phyloP scores from a whole-genome alignment of 2,797 vertebrate genomes.

The Ctenopoma multispine region DNA sequence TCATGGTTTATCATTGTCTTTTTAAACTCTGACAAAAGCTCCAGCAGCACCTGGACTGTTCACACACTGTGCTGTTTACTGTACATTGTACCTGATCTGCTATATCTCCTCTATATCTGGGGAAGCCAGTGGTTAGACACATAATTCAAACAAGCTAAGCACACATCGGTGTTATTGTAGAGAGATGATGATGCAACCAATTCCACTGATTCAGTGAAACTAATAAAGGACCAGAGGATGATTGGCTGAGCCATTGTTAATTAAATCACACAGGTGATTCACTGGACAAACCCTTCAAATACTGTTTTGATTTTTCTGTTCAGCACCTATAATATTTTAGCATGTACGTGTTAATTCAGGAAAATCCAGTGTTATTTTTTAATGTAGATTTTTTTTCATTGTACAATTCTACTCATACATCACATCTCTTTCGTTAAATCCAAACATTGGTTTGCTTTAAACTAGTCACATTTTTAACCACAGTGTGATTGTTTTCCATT shows the following conservation, averaged over 20 bases:
- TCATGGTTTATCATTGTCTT: slow-evolving; percentile 41
- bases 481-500: not conserved
- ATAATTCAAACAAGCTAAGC: slow-evolving; percentile 32
- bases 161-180: slow-evolving; percentile 14
- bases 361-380: not conserved
- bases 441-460: not conserved
- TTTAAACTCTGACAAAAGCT: slow-evolving; percentile 60
- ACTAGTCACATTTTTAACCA: not conserved
- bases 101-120: slow-evolving; percentile 3
- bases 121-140: slow-evolving; percentile 3
- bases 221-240: slow-evolving; percentile 5
- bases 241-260: slow-evolving; percentile 14
- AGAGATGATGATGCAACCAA: slow-evolving; percentile 32
- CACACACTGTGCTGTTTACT: slow-evolving; percentile 59
- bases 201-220: slow-evolving; percentile 42
- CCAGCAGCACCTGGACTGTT: slow-evolving; percentile 69
- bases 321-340: not conserved
- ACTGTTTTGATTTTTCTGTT: not conserved
- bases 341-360: not conserved
- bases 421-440: not conserved
- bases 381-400: not conserved
- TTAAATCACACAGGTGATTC: not conserved
- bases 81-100: slow-evolving; percentile 46
- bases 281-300: not conserved
- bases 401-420: not conserved